Evolutionary conservation across 2,888 invertebrate species (phyloP), one percentile per base, ranked within the genome.

Genomic region (Bellardia bayeri): DNA sequence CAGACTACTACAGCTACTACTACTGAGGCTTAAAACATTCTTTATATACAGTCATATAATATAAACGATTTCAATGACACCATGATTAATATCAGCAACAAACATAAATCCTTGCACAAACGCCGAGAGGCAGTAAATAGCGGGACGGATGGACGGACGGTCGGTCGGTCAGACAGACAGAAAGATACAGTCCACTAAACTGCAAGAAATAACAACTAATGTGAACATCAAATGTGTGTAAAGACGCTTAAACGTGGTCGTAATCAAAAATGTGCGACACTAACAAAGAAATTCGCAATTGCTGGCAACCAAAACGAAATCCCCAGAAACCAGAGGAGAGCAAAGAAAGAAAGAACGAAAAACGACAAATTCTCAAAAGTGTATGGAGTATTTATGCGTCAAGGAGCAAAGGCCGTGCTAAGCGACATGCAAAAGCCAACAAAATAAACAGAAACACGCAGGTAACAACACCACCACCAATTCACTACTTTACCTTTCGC

Each of bases 31-130:
- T 78, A 63, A 66, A 78, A 69, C 72, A 68, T 80, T 75, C 80
- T 63, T 69, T 75, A 72, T 74, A 75, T 56, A 76, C 63, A 81
- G 71, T 76, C 75, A 66, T 87, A 87, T 74, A 78, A 79, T 56
- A 87, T 92, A 92, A 92, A 92, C 91, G 91, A 92, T 92, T 92
- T 91, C 91, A 92, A 91, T 92, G 92, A 92, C 92, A 92, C 92
- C 91, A 91, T 92, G 92, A 92, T 92, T 92, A 92, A 92, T 92
- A 92, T 92, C 91, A 92, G 90, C 88, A 85, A 88, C 90, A 88
- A 90, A 89, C 89, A 90, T 90, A 88, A 86, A 88, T 88, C 85
- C 85, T 81, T 14, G 56, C 76, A 74, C 75, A 85, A 85, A 83
- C 71, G 88, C 85, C 82, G 51, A 83, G 66, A 78, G 64, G 61